phyloP scores from a whole-genome alignment of 2,797 vertebrate species.

The Molossus alvarezi region DNA sequence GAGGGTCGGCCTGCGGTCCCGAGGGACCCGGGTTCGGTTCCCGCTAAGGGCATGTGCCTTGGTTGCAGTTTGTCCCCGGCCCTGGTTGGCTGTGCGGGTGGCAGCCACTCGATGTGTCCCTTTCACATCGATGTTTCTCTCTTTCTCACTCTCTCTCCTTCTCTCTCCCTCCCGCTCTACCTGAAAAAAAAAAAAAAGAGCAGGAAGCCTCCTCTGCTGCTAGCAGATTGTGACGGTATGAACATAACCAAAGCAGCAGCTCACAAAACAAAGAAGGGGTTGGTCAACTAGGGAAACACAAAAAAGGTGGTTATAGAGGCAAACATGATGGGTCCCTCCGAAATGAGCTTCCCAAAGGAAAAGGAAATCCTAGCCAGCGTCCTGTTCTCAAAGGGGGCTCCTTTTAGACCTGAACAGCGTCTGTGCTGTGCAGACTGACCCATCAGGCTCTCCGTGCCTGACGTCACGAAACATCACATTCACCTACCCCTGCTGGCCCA shows the following conservation, averaged over 20 bases:
- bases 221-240: background rate
- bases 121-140: too few species aligned
- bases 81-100: too few species aligned
- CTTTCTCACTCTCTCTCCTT: too few species aligned
- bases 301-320: background rate
- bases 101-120: too few species aligned
- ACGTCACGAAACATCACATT: background rate
- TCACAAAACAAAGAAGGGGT: slow-evolving; percentile 1
- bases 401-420: background rate
- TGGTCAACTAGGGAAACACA: background rate
- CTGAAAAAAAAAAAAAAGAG: background rate
- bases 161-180: too few species aligned
- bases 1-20: too few species aligned
- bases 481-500: background rate
- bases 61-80: too few species aligned
- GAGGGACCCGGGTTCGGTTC: too few species aligned
- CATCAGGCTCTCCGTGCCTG: background rate
- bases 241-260: background rate
- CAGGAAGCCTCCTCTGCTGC: background rate
- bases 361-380: background rate
- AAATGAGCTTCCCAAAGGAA: background rate
- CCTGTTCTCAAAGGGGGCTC: background rate
- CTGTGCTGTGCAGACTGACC: background rate
- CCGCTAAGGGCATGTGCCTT: too few species aligned
- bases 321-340: background rate